phyloP scores from a whole-genome alignment of 2,113 vertebrate genomes.

The Acrocephalus arundinaceus region DNA sequence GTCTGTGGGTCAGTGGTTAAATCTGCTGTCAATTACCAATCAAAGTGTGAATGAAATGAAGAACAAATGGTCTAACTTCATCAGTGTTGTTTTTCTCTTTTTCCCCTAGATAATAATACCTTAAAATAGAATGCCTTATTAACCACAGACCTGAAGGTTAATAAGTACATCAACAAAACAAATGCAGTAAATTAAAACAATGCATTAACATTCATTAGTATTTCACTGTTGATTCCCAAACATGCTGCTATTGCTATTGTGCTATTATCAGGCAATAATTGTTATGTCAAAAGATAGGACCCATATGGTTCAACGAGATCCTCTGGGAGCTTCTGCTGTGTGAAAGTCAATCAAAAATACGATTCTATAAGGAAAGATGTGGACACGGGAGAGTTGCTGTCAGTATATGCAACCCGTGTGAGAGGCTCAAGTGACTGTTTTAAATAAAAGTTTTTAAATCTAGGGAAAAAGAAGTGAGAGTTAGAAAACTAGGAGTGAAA shows the following conservation, averaged over 20 bases:
- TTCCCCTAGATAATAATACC: constrained; percentile 20
- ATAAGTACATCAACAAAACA: constrained; percentile 56
- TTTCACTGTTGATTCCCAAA: constrained; percentile 58
- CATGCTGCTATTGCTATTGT: constrained; percentile 40
- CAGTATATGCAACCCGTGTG: not conserved
- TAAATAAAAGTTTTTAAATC: constrained; percentile 21
- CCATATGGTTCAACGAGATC: constrained; percentile 41
- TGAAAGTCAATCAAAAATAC: constrained; percentile 55
- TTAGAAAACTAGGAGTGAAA: not conserved
- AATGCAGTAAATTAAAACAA: constrained; percentile 60
- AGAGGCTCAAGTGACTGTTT: not conserved
- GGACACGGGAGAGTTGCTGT: constrained; percentile 11
- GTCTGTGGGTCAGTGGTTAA: not conserved
- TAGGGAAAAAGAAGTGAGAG: not conserved
- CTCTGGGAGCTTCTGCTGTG: constrained; percentile 44
- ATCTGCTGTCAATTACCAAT: constrained; percentile 27
- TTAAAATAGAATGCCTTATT: constrained; percentile 60
- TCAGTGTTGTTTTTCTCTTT: not conserved
- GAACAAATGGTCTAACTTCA: constrained; percentile 19
- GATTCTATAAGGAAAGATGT: not conserved
- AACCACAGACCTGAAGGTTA: constrained; percentile 60
- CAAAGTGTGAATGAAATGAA: constrained; percentile 15
- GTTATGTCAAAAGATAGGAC: constrained; percentile 62
- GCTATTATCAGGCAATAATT: constrained; percentile 59
- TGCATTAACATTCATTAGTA: constrained; percentile 66